Conservation (phyloP, 1,140 invertebrate species). For the Habropoda laboriosa region DNA sequence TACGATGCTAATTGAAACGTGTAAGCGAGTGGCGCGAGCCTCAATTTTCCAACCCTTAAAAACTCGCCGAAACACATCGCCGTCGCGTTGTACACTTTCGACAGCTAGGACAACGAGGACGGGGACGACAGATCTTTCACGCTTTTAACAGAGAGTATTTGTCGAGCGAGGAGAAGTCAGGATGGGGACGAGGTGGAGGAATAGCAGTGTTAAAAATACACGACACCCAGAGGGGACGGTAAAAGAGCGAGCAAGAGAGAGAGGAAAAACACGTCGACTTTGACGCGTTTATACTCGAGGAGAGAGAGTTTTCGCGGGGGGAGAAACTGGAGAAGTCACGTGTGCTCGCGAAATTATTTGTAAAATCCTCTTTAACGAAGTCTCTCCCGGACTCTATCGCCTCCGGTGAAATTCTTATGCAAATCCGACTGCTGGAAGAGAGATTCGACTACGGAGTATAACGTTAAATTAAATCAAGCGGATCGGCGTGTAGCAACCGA, state of each 20-base stretch:
- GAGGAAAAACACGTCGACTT: too few species aligned
- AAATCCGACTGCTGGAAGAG: conserved; percentile 54
- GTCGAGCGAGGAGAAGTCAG: background rate
- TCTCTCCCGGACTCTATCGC: conserved; percentile 40
- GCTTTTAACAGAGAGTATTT: background rate
- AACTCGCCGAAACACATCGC: too few species aligned
- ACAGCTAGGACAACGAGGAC: background rate
- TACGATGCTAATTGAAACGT: conserved; percentile 58
- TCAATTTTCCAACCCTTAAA: conserved; percentile 30
- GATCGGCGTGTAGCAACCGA: conserved; percentile 5
- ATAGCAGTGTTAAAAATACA: conserved; percentile 22
- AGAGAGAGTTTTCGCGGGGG: background rate
- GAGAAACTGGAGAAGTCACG: conserved; percentile 17
- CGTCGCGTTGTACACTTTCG: too few species aligned
- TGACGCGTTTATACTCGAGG: too few species aligned
- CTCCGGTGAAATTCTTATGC: conserved; percentile 55
- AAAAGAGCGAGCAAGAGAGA: too few species aligned
- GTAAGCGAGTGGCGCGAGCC: conserved; percentile 35
- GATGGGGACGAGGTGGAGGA: too few species aligned
- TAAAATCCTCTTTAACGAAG: conserved; percentile 51
- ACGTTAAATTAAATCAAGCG: conserved; percentile 63
- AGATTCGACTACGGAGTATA: conserved; percentile 28
- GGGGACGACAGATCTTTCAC: background rate
- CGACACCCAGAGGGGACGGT: background rate
- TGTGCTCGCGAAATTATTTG: conserved; percentile 27